A percentile compares a stretch with the other conserved stretches of the same genome.
These are phyloP conservation scores for Muntiacus reevesi DNA, from an alignment of 2,113 vertebrate genomes.

Conservation along the genomic window DNA sequence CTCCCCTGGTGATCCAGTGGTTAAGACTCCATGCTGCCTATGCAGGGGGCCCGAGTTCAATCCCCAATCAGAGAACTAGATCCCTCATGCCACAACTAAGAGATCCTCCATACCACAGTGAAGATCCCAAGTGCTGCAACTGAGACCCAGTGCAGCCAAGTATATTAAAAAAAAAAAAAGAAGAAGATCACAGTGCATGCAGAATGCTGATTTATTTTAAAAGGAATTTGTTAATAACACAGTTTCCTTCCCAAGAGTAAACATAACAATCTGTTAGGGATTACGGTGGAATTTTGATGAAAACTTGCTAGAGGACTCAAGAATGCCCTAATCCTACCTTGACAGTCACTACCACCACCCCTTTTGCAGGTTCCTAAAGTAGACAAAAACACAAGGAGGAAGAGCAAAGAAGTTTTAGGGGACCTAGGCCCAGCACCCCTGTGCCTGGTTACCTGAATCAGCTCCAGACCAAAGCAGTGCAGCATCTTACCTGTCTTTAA, in stretches of 20 bases:
- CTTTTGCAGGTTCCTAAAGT: neutral
- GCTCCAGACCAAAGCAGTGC: neutral
- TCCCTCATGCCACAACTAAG: neutral
- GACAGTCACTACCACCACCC: neutral
- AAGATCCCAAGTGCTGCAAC: neutral
- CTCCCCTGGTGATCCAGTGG: neutral
- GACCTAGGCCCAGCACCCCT: accelerated
- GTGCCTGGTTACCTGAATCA: neutral
- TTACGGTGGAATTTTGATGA: conserved; percentile 49
- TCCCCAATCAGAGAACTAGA: neutral
- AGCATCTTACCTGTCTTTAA: neutral
- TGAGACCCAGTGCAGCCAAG: neutral
- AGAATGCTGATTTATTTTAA: neutral
- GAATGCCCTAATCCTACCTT: conserved; percentile 8
- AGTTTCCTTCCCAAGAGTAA: neutral
- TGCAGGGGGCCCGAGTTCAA: neutral
- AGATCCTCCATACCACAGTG: neutral
- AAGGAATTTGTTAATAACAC: conserved; percentile 19
- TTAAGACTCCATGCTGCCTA: neutral
- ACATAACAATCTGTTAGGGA: neutral
- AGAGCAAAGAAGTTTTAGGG: neutral
- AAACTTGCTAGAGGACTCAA: neutral
- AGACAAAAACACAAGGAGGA: neutral
- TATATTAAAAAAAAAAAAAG: neutral
- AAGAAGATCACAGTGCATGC: neutral